Conservation (phyloP, 1,140 invertebrate genomes). For the Myzus persicae region DNA sequence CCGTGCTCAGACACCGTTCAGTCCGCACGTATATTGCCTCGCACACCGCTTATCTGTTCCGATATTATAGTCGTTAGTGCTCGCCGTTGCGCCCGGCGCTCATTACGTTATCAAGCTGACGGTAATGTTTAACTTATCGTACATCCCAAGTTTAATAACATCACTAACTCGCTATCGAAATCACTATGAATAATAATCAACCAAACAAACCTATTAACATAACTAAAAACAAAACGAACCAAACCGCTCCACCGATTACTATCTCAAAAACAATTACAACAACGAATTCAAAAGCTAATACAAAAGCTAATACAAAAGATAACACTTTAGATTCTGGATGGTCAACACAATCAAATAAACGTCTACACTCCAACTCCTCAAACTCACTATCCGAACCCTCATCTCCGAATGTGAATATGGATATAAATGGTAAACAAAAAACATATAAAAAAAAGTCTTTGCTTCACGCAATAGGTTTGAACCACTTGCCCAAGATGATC, state of each 20-base stretch:
- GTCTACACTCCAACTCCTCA: too few species aligned
- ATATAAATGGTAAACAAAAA: too few species aligned
- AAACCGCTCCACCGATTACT: background rate
- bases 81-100: background rate
- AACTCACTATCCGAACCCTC: too few species aligned
- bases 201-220: constrained; percentile 22
- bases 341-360: too few species aligned
- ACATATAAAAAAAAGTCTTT: too few species aligned
- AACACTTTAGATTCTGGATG: too few species aligned
- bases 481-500: too few species aligned
- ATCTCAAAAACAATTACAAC: constrained; percentile 37
- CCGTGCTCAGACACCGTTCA: background rate
- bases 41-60: constrained; percentile 1
- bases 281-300: constrained; percentile 34
- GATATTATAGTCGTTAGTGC: too few species aligned
- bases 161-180: too few species aligned
- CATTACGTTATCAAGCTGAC: background rate
- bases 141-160: background rate
- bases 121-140: constrained; percentile 20
- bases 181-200: constrained; percentile 40
- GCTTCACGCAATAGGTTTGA: too few species aligned
- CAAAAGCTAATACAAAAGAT: background rate
- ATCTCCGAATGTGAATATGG: too few species aligned
- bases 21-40: background rate
- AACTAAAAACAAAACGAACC: constrained; percentile 17